Evolutionary conservation across 2,888 invertebrate species (phyloP), one percentile per base, ranked within the genome.

Genomic region (Oscheius sp.): DNA sequence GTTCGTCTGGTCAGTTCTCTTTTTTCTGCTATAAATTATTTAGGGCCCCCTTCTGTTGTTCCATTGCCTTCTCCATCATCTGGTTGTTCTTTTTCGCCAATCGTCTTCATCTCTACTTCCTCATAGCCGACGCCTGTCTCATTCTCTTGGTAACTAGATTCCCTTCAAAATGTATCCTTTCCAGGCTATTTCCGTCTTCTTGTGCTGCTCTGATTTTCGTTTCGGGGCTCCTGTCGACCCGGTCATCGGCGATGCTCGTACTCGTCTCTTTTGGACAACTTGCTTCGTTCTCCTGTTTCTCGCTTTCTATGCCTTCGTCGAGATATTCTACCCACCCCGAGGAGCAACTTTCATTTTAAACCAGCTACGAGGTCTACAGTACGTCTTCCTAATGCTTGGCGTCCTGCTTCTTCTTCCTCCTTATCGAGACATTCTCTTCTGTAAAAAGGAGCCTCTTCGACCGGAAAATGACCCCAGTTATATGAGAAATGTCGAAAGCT

Each of bases 61-160:
- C 25, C 21, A 7, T 61, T 0, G 21, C 43, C 21, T 61, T 61
- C 18, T 16, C 61, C 21, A 43, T 61, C 41, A 43, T 43, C 25
- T 61, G 61, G 61, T 18, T 61, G 13, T 45, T 61, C 25, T 61
- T 61, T 21, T 61, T 61, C 21, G 41, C 43, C 21, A 61, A 61
- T 21, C 61, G 61, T 41, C 61, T 61, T 13, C 61, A 61, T 61
- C 21, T 41, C 2, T 61, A 61, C 13, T 61, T 61, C 9, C 43
- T 41, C 43, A 12, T 41, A 18, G 41, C 43, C 12, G 61, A 61
- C n/a, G 21, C 5, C n/a, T 18, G 29, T 25, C 41, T 61, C 21
- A 6, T 61, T 18, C 7, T 9, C n/a, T 2, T 61, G n/a, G 61
- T 61, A 43, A 61, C 43, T 18, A 1, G 12, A 1, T 23, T 13